Evolutionary conservation across 2,113 vertebrate species (phyloP), one percentile per base, ranked within the genome.

Genomic region (Pseudorectes ferrugineus): DNA sequence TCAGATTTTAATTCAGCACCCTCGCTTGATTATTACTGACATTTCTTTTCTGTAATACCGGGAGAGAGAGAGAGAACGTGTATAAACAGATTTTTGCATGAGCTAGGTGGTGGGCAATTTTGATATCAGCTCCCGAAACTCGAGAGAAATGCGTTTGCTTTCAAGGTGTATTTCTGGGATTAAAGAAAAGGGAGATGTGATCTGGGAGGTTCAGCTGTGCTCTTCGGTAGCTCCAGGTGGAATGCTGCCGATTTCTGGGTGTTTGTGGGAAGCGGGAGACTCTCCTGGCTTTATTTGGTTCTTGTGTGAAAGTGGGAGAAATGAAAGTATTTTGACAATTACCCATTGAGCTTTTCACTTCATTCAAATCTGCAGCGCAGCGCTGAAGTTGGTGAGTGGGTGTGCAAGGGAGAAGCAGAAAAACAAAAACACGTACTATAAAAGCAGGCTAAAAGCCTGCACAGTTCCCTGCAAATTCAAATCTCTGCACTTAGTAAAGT

Each of bases 11-110:
- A 93, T 97, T 96, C 94, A 93, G 85, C 85, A 94, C 96, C 88
- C 93, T 84, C 51, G 11, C 85, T 94, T 95, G 96, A 96, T 97
- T 95, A 96, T 96, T 97, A 92, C 94, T 96, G 96, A 94, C 95
- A 96, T 97, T 92, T 93, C 85, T 70, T 80, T 87, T 95, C 79
- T 80, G 88, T 94, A 96, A 83, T 95, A 85, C 75, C 10, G 2
- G 51, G 66, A 70, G 67, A 29, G 61, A 81, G 72, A 79, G 78
- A 85, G 58, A 80, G 73, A 89, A 92, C 16, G 31, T 54, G 94
- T 51, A 9, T 84, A 96, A 95, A 94, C 94, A 97, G 96, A 93
- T 97, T 95, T 91, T 85, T 86, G 66, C 71, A 29, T 28, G 79
- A 94, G 43, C 59, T 92, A 76, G 92, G 81, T 92, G 90, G 19